Evolutionary conservation across 2,888 invertebrate genomes (phyloP).

Genomic region (Stomorhina lunata): DNA sequence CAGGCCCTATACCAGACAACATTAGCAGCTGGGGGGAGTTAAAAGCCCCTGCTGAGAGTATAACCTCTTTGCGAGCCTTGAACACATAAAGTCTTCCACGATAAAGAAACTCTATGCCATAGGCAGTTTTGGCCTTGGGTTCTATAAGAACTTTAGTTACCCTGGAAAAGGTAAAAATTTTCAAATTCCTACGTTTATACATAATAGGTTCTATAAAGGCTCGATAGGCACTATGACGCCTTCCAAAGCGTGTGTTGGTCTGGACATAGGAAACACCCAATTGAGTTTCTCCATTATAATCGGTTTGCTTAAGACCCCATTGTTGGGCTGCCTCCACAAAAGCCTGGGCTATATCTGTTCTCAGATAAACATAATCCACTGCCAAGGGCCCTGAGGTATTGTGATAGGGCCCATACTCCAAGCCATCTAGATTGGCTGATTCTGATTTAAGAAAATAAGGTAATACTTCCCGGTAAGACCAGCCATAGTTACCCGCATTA

Average conservation of each 20-base stretch:
- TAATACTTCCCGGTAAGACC: slow-evolving; percentile 83
- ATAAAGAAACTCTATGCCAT: slow-evolving; percentile 84
- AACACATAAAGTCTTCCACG: slow-evolving; percentile 80
- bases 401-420: slow-evolving; percentile 81
- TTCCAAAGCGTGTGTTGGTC: slow-evolving; percentile 82
- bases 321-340: slow-evolving; percentile 83
- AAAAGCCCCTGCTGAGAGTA: slow-evolving; percentile 90
- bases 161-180: slow-evolving; percentile 83
- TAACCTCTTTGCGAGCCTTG: slow-evolving; percentile 86
- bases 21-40: slow-evolving; percentile 93
- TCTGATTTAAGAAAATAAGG: slow-evolving; percentile 83
- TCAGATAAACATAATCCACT: slow-evolving; percentile 82
- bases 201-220: slow-evolving; percentile 83
- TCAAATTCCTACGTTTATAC: slow-evolving; percentile 82
- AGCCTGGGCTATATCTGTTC: slow-evolving; percentile 80
- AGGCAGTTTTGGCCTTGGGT: slow-evolving; percentile 82
- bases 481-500: slow-evolving; percentile 84
- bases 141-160: slow-evolving; percentile 85
- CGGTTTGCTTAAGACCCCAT: slow-evolving; percentile 83
- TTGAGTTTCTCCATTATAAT: slow-evolving; percentile 84
- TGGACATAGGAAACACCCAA: slow-evolving; percentile 84
- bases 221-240: slow-evolving; percentile 84
- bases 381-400: slow-evolving; percentile 82
- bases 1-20: slow-evolving; percentile 87
- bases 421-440: slow-evolving; percentile 80